Conservation (phyloP, 2,888 invertebrate genomes). For the Leptinotarsa juncta region DNA sequence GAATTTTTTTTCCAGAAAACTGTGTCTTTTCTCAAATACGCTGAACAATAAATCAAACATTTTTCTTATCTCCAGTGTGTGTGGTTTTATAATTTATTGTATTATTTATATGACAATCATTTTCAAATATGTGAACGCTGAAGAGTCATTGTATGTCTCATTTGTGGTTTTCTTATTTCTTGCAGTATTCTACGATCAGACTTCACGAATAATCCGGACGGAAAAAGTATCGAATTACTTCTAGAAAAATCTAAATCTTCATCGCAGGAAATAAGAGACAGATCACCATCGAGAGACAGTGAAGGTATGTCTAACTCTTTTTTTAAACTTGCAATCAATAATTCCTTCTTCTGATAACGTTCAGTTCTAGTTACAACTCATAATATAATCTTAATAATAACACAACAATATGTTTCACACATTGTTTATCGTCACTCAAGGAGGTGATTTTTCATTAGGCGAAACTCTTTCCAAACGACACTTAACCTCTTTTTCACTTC, state of each 20-base stretch:
- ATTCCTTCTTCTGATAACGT: neutral
- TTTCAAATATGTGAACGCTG: neutral
- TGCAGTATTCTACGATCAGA: constrained; percentile 84
- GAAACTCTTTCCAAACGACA: constrained; percentile 28
- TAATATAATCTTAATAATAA: neutral
- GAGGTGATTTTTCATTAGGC: neutral
- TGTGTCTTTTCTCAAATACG: constrained; percentile 17
- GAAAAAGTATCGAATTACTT: constrained; percentile 78
- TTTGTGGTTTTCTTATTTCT: constrained; percentile 55
- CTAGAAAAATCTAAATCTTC: constrained; percentile 82
- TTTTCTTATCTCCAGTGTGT: constrained; percentile 33
- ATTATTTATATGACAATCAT: constrained; percentile 31
- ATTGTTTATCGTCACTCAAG: neutral
- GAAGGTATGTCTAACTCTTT: constrained; percentile 13
- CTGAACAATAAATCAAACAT: constrained; percentile 38
- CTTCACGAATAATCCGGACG: constrained; percentile 68
- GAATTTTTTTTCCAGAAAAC: constrained; percentile 1
- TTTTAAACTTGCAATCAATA: neutral
- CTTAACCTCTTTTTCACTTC: constrained; percentile 38
- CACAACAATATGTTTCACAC: neutral
- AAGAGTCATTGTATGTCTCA: constrained; percentile 13
- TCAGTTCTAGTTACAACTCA: neutral
- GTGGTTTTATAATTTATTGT: constrained; percentile 36
- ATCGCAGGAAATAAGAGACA: constrained; percentile 69
- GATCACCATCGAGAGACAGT: constrained; percentile 58